These are phyloP conservation scores for Neopipo cinnamomea DNA, from an alignment of 2,113 vertebrate species.

Conservation along the genomic window DNA sequence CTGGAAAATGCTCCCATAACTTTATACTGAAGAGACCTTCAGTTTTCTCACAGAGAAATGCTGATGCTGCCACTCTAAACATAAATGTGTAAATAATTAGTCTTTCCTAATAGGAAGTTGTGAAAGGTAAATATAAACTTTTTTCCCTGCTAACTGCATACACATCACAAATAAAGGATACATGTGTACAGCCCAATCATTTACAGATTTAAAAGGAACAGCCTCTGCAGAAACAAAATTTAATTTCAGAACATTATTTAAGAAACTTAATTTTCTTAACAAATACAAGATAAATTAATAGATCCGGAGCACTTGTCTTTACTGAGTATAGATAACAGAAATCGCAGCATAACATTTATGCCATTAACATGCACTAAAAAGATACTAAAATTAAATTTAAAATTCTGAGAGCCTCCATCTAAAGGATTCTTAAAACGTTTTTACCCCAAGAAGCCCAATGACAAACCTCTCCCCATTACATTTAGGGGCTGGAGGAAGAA, in stretches of 20 bases:
- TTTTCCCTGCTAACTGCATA: neutral
- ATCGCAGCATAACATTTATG: neutral
- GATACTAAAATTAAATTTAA: neutral
- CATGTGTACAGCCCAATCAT: conserved; percentile 72
- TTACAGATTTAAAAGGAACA: conserved; percentile 71
- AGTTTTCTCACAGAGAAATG: neutral
- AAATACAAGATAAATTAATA: neutral
- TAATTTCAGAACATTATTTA: conserved; percentile 34
- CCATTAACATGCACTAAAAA: neutral
- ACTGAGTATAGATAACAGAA: neutral
- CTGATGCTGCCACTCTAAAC: neutral
- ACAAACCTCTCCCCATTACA: neutral
- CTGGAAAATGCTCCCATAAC: neutral
- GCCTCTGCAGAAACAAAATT: conserved; percentile 70
- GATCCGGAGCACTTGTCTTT: neutral
- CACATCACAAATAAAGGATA: conserved; percentile 69
- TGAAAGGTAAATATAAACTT: conserved; percentile 20
- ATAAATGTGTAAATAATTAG: neutral
- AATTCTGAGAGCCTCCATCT: neutral
- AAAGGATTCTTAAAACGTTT: neutral
- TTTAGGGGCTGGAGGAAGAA: neutral
- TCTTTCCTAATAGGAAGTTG: neutral
- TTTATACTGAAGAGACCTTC: neutral
- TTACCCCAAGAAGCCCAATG: neutral
- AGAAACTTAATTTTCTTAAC: neutral